phyloP scores from a whole-genome alignment of 2,113 vertebrate species.

The Xerus inauris region DNA sequence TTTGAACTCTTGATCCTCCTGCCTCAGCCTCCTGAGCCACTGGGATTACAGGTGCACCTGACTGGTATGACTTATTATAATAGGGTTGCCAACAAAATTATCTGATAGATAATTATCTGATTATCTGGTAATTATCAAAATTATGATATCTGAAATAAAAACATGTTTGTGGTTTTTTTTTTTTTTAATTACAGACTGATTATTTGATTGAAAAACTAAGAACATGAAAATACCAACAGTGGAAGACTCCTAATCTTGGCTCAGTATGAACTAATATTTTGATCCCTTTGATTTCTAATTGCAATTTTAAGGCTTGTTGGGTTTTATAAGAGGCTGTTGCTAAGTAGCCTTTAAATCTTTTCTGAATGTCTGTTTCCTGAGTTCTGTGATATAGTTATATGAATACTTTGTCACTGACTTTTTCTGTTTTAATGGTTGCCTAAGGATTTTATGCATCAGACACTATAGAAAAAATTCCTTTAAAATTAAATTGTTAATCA shows the following conservation, averaged over 20 bases:
- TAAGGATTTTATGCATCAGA: constrained; percentile 29
- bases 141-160: constrained; percentile 40
- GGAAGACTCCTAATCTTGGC: constrained; percentile 77
- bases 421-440: constrained; percentile 43
- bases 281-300: constrained; percentile 61
- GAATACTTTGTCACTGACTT: constrained; percentile 14
- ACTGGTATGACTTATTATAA: neutral
- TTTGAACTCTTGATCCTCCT: too few relatives aligned
- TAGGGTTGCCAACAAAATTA: neutral
- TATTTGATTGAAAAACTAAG: constrained; percentile 90
- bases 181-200: constrained; percentile 86
- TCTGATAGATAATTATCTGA: too few relatives aligned
- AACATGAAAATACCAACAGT: constrained; percentile 77
- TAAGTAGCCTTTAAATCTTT: constrained; percentile 67
- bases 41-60: too few relatives aligned
- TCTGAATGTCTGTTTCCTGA: constrained; percentile 63
- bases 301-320: constrained; percentile 70
- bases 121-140: too few relatives aligned
- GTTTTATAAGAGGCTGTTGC: constrained; percentile 45
- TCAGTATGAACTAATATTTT: constrained; percentile 24
- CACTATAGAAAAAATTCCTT: constrained; percentile 26
- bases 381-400: neutral
- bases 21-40: too few relatives aligned
- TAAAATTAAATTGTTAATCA: constrained; percentile 49
- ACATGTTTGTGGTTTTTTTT: neutral